Base-by-base conservation (phyloP, 1,140 invertebrate genomes). In the Pseudomyrmex gracilis region DNA sequence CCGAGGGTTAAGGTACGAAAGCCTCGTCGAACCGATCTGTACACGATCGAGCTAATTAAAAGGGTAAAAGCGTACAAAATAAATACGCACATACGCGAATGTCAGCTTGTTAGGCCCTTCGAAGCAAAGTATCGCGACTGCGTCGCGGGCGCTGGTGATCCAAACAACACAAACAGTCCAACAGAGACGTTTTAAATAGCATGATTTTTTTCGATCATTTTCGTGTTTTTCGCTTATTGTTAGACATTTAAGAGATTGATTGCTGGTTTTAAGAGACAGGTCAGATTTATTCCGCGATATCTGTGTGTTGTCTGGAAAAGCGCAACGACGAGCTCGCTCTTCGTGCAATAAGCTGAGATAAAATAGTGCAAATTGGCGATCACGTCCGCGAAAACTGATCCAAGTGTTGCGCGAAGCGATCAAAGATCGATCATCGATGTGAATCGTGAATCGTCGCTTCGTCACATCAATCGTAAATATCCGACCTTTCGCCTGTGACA, bases 91-190 rank as follows among this genome's bases (percentile, higher is more conserved):
- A 51, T 83, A 77, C n/a, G 61, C 47, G 63, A 63, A 73, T 61
- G 67, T 88, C 43, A 73, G 74, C 74, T 87, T 8, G 74, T 88
- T 88, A 88, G 87, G 87, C 87, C 87, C 34, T 73, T 67, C 73
- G 51, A 87, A 88, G 87, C 87, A 87, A 85, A 55, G 45, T 82
- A 87, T 73, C 34, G 49, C 76, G 86, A 58, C 12, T 47, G 53
- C 66, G 12, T 80, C 53, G 43, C 53, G 43, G 13, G 43, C 76
- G 13, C 76, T 17, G 15, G 2, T 17, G n/a, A 13, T 34, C 53
- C 43, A 24, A 20, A 68, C 53, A 68, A 70, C 43, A 22, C 43
- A 22, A 80, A 47, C 22, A 47, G 67, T 22, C 20, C 22, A n/a
- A n/a, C n/a, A 49, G 12, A 8, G 0, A n/a, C 22, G 20, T 68